These are phyloP conservation scores for Meliscaeva auricollis DNA, from an alignment of 2,888 invertebrate genomes.

Conservation along the genomic window DNA sequence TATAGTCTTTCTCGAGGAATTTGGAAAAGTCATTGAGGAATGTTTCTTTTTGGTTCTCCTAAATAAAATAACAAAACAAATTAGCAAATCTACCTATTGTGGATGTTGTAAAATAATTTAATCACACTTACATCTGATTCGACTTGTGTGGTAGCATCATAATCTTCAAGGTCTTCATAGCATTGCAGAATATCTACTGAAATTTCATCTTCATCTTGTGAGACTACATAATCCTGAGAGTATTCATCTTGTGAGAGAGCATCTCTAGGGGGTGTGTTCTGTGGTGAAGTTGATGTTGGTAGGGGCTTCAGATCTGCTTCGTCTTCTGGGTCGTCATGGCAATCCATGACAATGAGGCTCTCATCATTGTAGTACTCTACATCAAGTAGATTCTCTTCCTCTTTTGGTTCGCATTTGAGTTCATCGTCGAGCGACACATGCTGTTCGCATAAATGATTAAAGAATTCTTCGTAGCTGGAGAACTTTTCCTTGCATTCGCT, in stretches of 20 bases:
- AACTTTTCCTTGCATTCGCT: constrained; percentile 68
- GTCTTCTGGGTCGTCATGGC: constrained; percentile 15
- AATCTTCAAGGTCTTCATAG: constrained; percentile 55
- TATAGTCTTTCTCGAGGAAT: constrained; percentile 53
- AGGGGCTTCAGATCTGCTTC: constrained; percentile 39
- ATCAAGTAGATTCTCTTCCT: constrained; percentile 11
- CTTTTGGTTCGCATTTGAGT: constrained; percentile 27
- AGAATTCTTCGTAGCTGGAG: constrained; percentile 51
- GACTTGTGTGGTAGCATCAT: constrained; percentile 30
- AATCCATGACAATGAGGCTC: constrained; percentile 11
- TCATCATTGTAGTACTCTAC: constrained; percentile 34
- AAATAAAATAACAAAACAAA: constrained; percentile 9
- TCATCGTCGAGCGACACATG: constrained; percentile 48
- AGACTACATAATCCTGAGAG: constrained; percentile 24
- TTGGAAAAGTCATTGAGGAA: constrained; percentile 67
- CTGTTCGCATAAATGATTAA: constrained; percentile 61
- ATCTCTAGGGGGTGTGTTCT: background rate
- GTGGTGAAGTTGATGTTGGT: background rate
- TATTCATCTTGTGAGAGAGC: background rate
- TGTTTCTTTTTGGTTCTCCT: constrained; percentile 61
- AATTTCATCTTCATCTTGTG: constrained; percentile 6
- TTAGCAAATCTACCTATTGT: background rate
- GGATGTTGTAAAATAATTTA: background rate
- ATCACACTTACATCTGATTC: constrained; percentile 6
- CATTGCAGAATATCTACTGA: constrained; percentile 10